phyloP scores from a whole-genome alignment of 2,797 vertebrate genomes.

The Sebastes nivosus region DNA sequence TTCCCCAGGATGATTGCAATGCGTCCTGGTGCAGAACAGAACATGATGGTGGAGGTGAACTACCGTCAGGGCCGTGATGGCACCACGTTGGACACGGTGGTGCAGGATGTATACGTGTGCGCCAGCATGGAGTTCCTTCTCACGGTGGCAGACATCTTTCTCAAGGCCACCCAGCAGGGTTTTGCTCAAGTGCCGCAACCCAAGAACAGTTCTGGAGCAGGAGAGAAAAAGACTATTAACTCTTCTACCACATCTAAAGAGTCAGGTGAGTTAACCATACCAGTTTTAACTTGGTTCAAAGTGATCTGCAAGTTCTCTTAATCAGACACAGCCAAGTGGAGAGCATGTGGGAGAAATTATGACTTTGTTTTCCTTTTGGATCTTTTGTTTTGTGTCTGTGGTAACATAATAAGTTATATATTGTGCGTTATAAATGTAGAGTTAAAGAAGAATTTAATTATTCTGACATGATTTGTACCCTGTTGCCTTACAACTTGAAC shows the following conservation, averaged over 20 bases:
- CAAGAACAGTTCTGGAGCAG: slow-evolving; percentile 56
- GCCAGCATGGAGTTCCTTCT: slow-evolving; percentile 97
- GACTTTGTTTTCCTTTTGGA: background rate
- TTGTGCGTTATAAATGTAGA: background rate
- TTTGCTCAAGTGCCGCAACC: slow-evolving; percentile 74
- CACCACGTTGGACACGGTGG: slow-evolving; percentile 83
- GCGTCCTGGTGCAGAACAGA: slow-evolving; percentile 89
- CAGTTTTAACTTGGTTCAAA: background rate
- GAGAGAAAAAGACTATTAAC: slow-evolving; percentile 71
- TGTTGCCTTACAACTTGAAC: background rate
- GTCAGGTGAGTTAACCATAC: slow-evolving; percentile 74
- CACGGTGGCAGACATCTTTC: slow-evolving; percentile 92
- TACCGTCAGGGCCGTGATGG: slow-evolving; percentile 89
- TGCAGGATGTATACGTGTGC: slow-evolving; percentile 94
- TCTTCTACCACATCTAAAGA: slow-evolving; percentile 83
- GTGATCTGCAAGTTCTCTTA: background rate
- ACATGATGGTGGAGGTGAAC: slow-evolving; percentile 92
- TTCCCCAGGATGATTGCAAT: slow-evolving; percentile 92
- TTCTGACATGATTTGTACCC: background rate
- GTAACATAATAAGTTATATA: background rate
- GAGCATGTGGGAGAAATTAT: background rate
- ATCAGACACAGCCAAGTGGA: background rate
- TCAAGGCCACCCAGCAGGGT: slow-evolving; percentile 89
- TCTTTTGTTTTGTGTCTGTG: background rate
- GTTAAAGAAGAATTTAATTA: background rate